Base-by-base conservation (phyloP, 2,888 invertebrate species). In the Podabrus alpinus region DNA sequence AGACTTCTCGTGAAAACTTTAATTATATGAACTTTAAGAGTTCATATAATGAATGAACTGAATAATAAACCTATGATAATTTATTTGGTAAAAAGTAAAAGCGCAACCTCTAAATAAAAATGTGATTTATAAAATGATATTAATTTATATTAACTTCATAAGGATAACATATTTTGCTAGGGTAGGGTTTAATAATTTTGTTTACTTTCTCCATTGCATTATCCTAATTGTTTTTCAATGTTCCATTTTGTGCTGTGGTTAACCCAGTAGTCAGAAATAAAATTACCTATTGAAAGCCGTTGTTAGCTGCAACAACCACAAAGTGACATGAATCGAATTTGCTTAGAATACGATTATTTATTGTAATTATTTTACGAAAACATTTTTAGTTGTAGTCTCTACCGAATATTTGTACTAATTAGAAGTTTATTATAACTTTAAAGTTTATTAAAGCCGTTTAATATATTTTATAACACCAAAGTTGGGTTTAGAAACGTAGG, bases 181-280 rank as follows among this genome's bases (percentile, higher is more conserved):
- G 45, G 45, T 45, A n/a, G 45, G 19, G 21, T 10, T 64, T 16
- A 69, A 10, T 21, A 68, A 45, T 64, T 73, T 69, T 45, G 69
- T 64, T 73, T 60, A 29, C 67, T 67, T 69, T 66, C 66, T 67
- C 69, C 66, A 73, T 70, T 73, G 19, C 69, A 69, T 69, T 67
- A 69, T 59, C 69, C 73, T 45, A 66, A 66, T 73, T 69, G 69
- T 73, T 73, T 61, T 72, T 68, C 64, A 64, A 68, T 69, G 73
- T 73, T 69, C 66, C 66, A 69, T 69, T 69, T 73, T 62, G 72
- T 60, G 69, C 25, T 13, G 73, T 21, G 69, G 73, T 72, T 72
- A 15, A 72, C 67, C 24, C 71, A 66, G 21, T 59, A 66, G 59
- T 67, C 66, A 66, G n/a, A 59, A 60, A 71, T 71, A 71, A 71